Conservation (phyloP, 1,140 invertebrate genomes). For the Diplogasteroides magnus region DNA sequence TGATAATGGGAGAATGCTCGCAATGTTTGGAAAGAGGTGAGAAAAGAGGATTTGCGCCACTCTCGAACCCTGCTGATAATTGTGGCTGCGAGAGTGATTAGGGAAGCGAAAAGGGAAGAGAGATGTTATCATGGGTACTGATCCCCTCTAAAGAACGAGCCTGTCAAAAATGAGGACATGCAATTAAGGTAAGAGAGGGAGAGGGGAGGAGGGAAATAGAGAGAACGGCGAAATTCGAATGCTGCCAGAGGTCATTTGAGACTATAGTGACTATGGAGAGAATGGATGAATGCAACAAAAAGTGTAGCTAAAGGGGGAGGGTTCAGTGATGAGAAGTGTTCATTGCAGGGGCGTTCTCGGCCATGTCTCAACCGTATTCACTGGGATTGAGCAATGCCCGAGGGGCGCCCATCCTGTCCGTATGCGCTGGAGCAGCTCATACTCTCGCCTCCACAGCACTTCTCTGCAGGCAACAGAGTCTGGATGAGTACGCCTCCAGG, state of each 20-base stretch:
- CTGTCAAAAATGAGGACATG: too few species aligned
- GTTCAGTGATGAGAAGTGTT: too few species aligned
- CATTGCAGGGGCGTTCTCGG: conserved; percentile 24
- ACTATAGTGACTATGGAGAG: background rate
- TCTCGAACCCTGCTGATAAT: background rate
- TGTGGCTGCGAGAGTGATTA: background rate
- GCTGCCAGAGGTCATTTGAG: background rate
- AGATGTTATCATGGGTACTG: too few species aligned
- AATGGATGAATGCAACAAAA: background rate
- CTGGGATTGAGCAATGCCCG: conserved; percentile 23
- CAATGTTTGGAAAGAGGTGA: too few species aligned
- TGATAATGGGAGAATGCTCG: too few species aligned
- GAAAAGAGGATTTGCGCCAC: background rate
- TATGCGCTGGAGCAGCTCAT: conserved; percentile 29
- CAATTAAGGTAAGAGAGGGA: too few species aligned
- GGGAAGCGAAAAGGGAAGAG: too few species aligned
- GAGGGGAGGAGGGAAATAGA: too few species aligned
- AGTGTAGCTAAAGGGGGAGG: too few species aligned
- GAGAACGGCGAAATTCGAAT: background rate
- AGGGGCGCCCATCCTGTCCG: conserved; percentile 20
- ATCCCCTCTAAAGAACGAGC: too few species aligned
- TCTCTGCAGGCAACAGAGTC: conserved; percentile 26
- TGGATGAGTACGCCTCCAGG: conserved; percentile 29
- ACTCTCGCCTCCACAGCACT: conserved; percentile 27
- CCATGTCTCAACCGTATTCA: conserved; percentile 28